Percentiles rank a stretch among this genome's conserved stretches.
Conservation (phyloP, 2,113 vertebrate species). For the Toxostoma redivivum region DNA sequence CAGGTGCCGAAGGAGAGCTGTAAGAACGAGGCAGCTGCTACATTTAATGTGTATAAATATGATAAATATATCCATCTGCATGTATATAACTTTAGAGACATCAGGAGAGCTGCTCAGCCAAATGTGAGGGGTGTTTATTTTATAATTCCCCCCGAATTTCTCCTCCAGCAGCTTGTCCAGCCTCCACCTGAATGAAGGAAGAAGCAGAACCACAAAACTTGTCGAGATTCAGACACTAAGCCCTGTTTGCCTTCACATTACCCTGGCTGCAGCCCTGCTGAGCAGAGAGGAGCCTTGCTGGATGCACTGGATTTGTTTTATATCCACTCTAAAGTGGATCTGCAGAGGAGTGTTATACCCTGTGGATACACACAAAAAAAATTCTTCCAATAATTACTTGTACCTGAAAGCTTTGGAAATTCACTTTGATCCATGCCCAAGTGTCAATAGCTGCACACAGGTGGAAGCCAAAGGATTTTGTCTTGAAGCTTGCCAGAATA, state of each 20-base stretch:
- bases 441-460: not conserved
- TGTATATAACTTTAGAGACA: not conserved
- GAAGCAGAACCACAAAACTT: not conserved
- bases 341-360: not conserved
- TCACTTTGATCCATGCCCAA: not conserved
- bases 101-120: not conserved
- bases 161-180: not conserved
- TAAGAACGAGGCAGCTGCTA: not conserved
- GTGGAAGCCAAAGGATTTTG: not conserved
- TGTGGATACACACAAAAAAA: not conserved
- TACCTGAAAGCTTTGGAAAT: not conserved
- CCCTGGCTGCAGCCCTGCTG: not conserved
- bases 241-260: not conserved
- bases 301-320: not conserved
- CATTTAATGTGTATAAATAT: accelerated
- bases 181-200: not conserved
- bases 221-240: accelerated
- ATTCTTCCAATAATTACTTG: not conserved
- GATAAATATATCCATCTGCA: not conserved
- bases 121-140: not conserved
- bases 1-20: not conserved
- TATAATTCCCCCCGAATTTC: not conserved
- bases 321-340: not conserved
- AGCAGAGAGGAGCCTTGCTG: not conserved
- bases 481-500: not conserved